Conservation (phyloP, 2,113 vertebrate genomes). For the Tetrax tetrax region DNA sequence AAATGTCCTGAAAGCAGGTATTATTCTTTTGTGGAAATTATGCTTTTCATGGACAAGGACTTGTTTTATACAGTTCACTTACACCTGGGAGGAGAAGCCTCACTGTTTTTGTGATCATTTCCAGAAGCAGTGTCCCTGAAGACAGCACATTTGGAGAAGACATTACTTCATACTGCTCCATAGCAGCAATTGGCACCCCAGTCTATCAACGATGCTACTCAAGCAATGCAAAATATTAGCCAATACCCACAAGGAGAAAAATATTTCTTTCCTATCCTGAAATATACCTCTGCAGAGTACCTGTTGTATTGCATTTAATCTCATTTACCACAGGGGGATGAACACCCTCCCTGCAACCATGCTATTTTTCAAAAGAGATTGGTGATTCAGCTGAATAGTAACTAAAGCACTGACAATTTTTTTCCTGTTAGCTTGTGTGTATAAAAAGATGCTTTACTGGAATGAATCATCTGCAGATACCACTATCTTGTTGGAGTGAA, state of each 20-base stretch:
- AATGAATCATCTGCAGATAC: neutral
- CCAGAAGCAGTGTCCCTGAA: neutral
- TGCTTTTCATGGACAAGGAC: neutral
- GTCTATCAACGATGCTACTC: neutral
- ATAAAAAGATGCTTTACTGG: conserved; percentile 34
- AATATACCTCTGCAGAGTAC: conserved; percentile 2
- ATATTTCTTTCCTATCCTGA: neutral
- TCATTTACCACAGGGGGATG: neutral
- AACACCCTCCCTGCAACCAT: neutral
- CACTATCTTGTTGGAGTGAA: neutral
- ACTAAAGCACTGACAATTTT: conserved; percentile 45
- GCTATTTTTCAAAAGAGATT: conserved; percentile 20
- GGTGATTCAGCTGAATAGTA: conserved; percentile 45
- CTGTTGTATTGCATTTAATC: neutral
- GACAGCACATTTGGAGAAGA: neutral
- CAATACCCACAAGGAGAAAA: neutral
- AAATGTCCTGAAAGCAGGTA: neutral
- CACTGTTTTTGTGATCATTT: neutral
- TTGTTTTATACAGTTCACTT: neutral
- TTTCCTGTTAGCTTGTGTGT: neutral
- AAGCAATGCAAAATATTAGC: neutral
- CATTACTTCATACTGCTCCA: neutral
- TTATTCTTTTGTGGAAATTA: neutral
- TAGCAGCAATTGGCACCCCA: neutral
- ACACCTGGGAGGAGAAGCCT: neutral